Percentiles rank a stretch among this genome's conserved stretches.
Conservation (phyloP, 2,888 invertebrate species). For the Lasioglossum pauxillum region DNA sequence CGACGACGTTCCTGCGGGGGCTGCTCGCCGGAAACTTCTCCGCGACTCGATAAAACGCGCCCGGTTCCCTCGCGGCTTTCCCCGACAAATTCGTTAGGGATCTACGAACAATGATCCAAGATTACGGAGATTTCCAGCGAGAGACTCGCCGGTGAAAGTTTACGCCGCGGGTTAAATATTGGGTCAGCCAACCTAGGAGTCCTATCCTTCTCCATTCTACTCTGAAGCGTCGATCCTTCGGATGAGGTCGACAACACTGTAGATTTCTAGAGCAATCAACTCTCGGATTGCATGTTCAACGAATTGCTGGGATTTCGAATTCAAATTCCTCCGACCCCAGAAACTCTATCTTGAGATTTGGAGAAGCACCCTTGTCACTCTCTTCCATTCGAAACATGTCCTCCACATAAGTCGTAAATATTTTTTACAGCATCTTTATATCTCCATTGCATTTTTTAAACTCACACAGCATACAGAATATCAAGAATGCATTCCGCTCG, state of each 20-base stretch:
- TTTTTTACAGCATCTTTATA: not conserved
- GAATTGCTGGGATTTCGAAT: too few relatives aligned
- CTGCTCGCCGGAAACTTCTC: not conserved
- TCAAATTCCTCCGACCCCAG: not conserved
- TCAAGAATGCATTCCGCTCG: not conserved
- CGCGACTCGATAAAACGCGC: not conserved
- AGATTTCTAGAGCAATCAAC: not conserved
- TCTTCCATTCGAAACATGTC: not conserved
- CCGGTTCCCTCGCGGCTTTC: not conserved
- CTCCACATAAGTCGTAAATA: not conserved
- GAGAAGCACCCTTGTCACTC: not conserved
- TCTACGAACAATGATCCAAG: not conserved
- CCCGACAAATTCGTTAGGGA: not conserved
- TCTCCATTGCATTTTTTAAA: not conserved
- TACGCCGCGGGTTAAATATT: conserved; percentile 25
- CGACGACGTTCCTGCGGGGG: not conserved
- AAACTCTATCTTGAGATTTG: not conserved
- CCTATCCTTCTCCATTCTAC: not conserved
- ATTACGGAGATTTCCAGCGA: not conserved
- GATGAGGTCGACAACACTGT: not conserved
- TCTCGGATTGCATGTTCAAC: not conserved
- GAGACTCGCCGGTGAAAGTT: conserved; percentile 32
- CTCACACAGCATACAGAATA: not conserved
- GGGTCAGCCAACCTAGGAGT: not conserved
- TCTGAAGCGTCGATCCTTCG: not conserved